Evolutionary conservation across 2,888 invertebrate genomes (phyloP).

Genomic region (Lymantria dispar): DNA sequence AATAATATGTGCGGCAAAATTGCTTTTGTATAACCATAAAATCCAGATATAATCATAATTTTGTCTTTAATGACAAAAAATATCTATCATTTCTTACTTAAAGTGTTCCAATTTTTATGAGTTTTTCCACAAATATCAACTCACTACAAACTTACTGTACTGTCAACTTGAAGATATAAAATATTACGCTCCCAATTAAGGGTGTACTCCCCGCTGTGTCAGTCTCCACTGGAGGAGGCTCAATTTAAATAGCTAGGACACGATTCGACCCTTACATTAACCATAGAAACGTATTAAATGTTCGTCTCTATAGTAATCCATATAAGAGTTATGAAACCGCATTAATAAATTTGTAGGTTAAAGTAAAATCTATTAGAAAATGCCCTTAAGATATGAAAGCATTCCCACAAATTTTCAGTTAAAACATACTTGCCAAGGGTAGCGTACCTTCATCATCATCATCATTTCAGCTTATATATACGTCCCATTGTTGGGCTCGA

Average conservation of each 20-base stretch:
- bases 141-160: constrained; percentile 35
- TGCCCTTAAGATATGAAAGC: constrained; percentile 63
- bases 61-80: too few relatives aligned
- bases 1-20: too few relatives aligned
- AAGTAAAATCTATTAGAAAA: constrained; percentile 64
- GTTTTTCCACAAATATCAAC: constrained; percentile 25
- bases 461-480: too few relatives aligned
- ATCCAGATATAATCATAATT: too few relatives aligned
- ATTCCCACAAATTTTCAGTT: constrained; percentile 58
- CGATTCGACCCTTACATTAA: constrained; percentile 59
- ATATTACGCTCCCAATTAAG: constrained; percentile 80
- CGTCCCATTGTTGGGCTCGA: too few relatives aligned
- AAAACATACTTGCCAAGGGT: too few relatives aligned
- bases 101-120: too few relatives aligned
- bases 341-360: constrained; percentile 40
- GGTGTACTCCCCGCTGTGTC: constrained; percentile 72
- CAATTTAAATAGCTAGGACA: constrained; percentile 70
- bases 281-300: constrained; percentile 17
- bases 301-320: constrained; percentile 19
- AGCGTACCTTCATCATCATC: too few relatives aligned
- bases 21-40: too few relatives aligned
- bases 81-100: too few relatives aligned
- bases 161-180: constrained; percentile 59
- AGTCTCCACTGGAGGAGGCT: constrained; percentile 64
- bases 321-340: constrained; percentile 26